Conservation (phyloP, 2,113 vertebrate species). For the Petromus typicus region DNA sequence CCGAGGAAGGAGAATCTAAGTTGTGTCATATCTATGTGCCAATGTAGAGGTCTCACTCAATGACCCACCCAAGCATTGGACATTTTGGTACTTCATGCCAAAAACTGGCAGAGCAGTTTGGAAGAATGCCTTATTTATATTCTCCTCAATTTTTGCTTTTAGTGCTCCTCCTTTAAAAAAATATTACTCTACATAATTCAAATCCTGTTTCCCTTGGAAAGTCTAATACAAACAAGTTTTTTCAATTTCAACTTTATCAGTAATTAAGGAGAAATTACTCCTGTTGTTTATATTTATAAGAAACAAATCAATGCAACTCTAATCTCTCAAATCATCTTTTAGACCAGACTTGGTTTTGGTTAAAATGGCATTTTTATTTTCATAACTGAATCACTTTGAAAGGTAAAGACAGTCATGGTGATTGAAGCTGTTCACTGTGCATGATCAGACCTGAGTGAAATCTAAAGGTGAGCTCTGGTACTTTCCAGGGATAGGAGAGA, state of each 20-base stretch:
- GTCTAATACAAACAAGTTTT: not conserved
- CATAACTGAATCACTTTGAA: not conserved
- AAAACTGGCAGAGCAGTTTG: not conserved
- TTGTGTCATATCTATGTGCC: not conserved
- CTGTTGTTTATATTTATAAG: not conserved
- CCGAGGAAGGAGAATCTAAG: not conserved
- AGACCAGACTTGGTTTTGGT: not conserved
- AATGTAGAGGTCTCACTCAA: not conserved
- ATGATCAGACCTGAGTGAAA: not conserved
- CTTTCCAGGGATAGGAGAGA: not conserved
- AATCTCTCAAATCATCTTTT: not conserved
- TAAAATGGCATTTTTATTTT: not conserved
- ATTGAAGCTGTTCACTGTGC: not conserved
- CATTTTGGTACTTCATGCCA: not conserved
- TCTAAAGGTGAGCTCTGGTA: not conserved
- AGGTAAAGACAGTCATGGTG: accelerated
- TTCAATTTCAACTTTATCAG: not conserved
- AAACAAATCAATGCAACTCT: not conserved
- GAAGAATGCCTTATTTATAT: not conserved
- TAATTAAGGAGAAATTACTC: not conserved
- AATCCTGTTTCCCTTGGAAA: not conserved
- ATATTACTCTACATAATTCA: not conserved
- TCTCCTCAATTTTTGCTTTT: not conserved
- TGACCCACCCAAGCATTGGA: not conserved
- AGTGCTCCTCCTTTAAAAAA: not conserved